Evolutionary conservation across 64 coral and sea anemone genomes (phyloP).

Genomic region (Dendronephthya gigantea): DNA sequence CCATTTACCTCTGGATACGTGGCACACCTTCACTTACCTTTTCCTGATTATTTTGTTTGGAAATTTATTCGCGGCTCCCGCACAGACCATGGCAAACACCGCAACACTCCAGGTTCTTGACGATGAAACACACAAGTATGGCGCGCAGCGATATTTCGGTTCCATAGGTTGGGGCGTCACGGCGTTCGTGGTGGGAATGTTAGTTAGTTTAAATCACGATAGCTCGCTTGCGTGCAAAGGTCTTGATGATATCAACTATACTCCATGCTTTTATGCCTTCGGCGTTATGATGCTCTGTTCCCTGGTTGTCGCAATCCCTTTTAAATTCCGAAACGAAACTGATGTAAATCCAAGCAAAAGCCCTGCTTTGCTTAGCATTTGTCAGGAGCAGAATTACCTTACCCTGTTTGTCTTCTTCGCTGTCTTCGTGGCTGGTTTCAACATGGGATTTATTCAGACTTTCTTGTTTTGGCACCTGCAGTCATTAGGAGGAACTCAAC

Average conservation of each 20-base stretch:
- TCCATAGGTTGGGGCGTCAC: conserved; percentile 46
- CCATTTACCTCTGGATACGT: not conserved
- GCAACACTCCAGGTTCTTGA: conserved; percentile 32
- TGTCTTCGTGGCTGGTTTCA: conserved; percentile 48
- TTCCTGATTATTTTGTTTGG: conserved; percentile 43
- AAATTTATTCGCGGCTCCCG: conserved; percentile 44
- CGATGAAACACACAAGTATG: conserved; percentile 30
- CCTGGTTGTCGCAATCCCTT: conserved; percentile 15
- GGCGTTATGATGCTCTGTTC: conserved; percentile 32
- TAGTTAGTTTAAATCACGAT: conserved; percentile 30
- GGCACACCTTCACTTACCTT: conserved; percentile 26
- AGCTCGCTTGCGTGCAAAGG: conserved; percentile 1
- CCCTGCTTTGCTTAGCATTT: not conserved
- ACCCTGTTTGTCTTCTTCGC: conserved; percentile 24
- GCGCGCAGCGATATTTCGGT: conserved; percentile 38
- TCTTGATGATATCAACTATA: conserved; percentile 27
- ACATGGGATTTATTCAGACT: conserved; percentile 45
- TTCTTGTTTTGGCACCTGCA: conserved; percentile 67
- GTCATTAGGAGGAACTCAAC: conserved; percentile 37
- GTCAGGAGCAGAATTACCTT: conserved; percentile 5
- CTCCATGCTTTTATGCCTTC: conserved; percentile 35
- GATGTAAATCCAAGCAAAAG: not conserved
- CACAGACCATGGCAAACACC: conserved; percentile 34
- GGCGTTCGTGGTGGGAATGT: conserved; percentile 36
- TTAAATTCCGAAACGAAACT: conserved; percentile 16